These are phyloP conservation scores for Ramphastos sulfuratus DNA, from an alignment of 2,113 vertebrate genomes.

Conservation along the genomic window DNA sequence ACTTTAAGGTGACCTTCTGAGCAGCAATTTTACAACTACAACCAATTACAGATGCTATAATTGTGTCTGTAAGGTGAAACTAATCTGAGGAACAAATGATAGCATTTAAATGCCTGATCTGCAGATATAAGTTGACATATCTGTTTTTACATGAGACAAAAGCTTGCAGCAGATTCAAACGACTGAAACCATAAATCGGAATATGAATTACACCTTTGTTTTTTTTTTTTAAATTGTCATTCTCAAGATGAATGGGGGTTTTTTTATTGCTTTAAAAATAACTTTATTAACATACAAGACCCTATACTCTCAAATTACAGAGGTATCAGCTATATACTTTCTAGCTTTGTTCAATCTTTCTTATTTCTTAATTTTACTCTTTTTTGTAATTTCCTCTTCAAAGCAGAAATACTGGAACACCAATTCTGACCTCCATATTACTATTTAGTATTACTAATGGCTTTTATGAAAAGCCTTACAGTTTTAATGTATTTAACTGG, in stretches of 20 bases:
- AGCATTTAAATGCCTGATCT: not conserved
- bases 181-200: not conserved
- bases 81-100: not conserved
- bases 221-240: not conserved
- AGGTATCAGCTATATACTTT: not conserved
- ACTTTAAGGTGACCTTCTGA: not conserved
- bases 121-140: not conserved
- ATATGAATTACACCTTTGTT: not conserved
- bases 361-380: not conserved
- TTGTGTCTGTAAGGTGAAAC: not conserved
- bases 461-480: not conserved
- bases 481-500: not conserved
- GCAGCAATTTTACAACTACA: not conserved
- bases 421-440: not conserved
- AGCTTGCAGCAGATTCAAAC: not conserved
- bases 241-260: not conserved
- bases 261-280: not conserved
- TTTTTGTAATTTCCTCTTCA: not conserved
- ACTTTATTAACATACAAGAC: not conserved
- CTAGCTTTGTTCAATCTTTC: not conserved
- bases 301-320: not conserved
- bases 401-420: not conserved
- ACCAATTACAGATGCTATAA: not conserved
- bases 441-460: not conserved
- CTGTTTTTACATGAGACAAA: not conserved